Percentiles rank a stretch among this genome's conserved stretches.
These are phyloP conservation scores for Sciaenops ocellatus DNA, from an alignment of 2,797 vertebrate species.

Conservation along the genomic window DNA sequence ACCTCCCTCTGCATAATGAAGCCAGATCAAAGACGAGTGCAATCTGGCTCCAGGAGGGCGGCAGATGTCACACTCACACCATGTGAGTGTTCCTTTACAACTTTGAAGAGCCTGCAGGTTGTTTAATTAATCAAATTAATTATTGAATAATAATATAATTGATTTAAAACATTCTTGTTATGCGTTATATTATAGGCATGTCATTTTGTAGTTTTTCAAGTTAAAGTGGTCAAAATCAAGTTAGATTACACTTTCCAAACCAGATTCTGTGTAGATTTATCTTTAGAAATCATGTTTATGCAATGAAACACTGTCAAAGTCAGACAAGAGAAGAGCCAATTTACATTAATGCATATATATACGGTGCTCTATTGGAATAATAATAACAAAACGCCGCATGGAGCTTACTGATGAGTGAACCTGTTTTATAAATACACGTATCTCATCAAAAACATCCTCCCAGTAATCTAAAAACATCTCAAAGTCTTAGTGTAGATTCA, in stretches of 20 bases:
- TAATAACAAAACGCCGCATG: background rate
- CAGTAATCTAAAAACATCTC: background rate
- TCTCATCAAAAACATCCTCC: background rate
- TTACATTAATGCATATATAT: constrained; percentile 24
- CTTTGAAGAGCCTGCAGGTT: constrained; percentile 32
- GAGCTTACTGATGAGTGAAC: background rate
- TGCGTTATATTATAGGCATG: background rate
- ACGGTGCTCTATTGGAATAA: background rate
- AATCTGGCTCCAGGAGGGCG: constrained; percentile 61
- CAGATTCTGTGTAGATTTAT: background rate
- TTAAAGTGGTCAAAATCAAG: background rate
- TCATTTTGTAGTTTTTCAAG: background rate
- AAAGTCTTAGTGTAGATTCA: background rate
- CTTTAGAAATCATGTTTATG: constrained; percentile 53
- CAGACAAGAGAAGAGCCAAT: constrained; percentile 23
- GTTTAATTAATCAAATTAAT: constrained; percentile 27
- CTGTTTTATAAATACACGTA: background rate
- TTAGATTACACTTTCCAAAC: background rate
- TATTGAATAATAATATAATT: constrained; percentile 19
- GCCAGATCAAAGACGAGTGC: constrained; percentile 71
- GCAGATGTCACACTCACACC: constrained; percentile 65
- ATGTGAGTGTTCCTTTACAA: constrained; percentile 17
- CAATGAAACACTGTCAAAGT: constrained; percentile 43
- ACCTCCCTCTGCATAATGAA: constrained; percentile 67
- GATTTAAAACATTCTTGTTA: constrained; percentile 19